phyloP scores from a whole-genome alignment of 2,113 vertebrate species.

The Phrynosoma platyrhinos region DNA sequence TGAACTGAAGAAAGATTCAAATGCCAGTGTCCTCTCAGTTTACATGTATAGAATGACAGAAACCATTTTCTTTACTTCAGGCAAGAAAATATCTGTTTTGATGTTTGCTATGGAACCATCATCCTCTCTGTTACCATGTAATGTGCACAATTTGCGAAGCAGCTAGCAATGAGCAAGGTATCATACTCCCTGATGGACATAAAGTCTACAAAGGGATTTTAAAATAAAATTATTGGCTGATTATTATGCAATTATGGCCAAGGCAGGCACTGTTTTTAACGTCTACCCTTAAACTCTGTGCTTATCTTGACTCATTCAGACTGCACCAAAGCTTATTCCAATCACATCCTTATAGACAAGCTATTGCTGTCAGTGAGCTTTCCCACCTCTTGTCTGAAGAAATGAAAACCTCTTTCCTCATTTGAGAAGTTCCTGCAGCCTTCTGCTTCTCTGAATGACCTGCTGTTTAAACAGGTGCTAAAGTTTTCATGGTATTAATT shows the following conservation, averaged over 20 bases:
- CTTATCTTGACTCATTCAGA: not conserved
- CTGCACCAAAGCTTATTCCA: not conserved
- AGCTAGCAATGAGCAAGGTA: not conserved
- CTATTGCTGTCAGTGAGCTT: fast-evolving
- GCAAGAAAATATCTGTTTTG: not conserved
- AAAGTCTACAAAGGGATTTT: not conserved
- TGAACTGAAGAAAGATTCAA: not conserved
- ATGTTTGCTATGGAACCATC: not conserved
- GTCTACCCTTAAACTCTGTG: not conserved
- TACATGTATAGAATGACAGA: too few relatives aligned
- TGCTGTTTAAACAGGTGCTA: slow-evolving; percentile 23
- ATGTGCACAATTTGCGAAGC: fast-evolving
- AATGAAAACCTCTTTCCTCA: not conserved
- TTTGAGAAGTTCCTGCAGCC: slow-evolving; percentile 1
- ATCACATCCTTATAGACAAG: not conserved
- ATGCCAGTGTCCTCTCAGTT: not conserved
- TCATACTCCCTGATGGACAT: not conserved
- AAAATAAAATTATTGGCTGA: not conserved
- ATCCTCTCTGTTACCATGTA: not conserved
- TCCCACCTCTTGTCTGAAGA: not conserved
- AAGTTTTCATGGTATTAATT: slow-evolving; percentile 33
- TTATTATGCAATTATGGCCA: not conserved
- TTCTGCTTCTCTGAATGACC: slow-evolving; percentile 4
- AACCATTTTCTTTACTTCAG: not conserved
- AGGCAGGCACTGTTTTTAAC: not conserved